These are phyloP conservation scores for Ardeotis arabs DNA, from an alignment of 2,113 vertebrate genomes.

Conservation along the genomic window DNA sequence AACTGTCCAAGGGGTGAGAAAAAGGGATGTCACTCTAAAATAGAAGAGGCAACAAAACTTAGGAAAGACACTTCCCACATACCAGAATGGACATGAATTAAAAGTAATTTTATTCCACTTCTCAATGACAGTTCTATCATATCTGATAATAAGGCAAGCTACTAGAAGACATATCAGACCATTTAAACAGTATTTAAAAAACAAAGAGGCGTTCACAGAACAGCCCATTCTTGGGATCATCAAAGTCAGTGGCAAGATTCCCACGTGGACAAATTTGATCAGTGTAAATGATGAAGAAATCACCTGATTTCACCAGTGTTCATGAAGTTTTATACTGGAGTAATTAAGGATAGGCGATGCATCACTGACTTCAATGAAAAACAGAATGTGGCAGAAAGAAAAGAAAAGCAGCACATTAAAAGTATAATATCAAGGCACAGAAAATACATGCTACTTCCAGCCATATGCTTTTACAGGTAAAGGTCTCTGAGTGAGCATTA, in stretches of 20 bases:
- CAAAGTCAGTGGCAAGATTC: conserved; percentile 41
- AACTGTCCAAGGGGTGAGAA: neutral
- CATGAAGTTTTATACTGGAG: neutral
- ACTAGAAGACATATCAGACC: conserved; percentile 44
- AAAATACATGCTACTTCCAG: conserved; percentile 58
- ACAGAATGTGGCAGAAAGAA: conserved; percentile 29
- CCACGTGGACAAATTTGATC: neutral
- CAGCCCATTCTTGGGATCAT: conserved; percentile 7
- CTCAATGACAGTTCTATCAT: conserved; percentile 47
- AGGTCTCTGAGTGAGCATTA: neutral
- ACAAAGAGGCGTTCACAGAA: conserved; percentile 40
- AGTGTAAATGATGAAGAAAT: conserved; percentile 1
- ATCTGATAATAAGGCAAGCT: conserved; percentile 53
- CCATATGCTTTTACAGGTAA: conserved; percentile 16
- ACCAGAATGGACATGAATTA: conserved; percentile 22
- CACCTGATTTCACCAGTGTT: neutral
- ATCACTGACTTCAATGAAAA: conserved; percentile 53
- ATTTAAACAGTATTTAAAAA: conserved; percentile 44
- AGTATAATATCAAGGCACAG: conserved; percentile 41
- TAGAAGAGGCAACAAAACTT: neutral
- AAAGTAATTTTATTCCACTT: conserved; percentile 68
- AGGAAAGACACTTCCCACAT: conserved; percentile 28
- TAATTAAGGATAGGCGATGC: neutral
- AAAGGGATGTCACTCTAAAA: neutral
- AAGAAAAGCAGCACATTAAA: neutral